Evolutionary conservation across 2,888 invertebrate genomes (phyloP).

Genomic region (Lacanobia oleracea): DNA sequence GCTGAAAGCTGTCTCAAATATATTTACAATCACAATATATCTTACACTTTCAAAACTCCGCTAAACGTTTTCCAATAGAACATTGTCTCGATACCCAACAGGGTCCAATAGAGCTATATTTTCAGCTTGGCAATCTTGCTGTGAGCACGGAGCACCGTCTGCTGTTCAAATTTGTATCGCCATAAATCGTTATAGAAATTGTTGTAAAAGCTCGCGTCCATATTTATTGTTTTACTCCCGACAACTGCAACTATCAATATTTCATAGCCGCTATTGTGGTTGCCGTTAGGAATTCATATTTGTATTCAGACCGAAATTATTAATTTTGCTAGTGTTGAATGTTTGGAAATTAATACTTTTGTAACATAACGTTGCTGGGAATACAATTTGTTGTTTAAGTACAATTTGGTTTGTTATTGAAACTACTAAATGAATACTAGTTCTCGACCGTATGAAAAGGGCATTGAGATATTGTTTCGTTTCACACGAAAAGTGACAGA

Average conservation of each 20-base stretch:
- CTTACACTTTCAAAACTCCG: slow-evolving; percentile 39
- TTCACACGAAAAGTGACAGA: background rate
- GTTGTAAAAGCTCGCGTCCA: slow-evolving; percentile 63
- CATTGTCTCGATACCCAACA: slow-evolving; percentile 26
- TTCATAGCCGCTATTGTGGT: slow-evolving; percentile 63
- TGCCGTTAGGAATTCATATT: slow-evolving; percentile 57
- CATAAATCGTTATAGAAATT: slow-evolving; percentile 81
- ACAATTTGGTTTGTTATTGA: slow-evolving; percentile 10
- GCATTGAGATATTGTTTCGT: slow-evolving; percentile 6
- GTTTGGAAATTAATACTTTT: slow-evolving; percentile 26
- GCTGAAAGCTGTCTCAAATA: background rate
- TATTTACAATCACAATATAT: slow-evolving; percentile 44
- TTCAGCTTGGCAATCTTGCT: slow-evolving; percentile 66
- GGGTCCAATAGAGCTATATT: slow-evolving; percentile 52
- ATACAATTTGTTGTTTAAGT: slow-evolving; percentile 11
- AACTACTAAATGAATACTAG: background rate
- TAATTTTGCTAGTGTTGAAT: slow-evolving; percentile 37
- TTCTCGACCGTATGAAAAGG: background rate
- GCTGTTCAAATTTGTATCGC: slow-evolving; percentile 79
- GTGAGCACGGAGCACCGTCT: slow-evolving; percentile 64
- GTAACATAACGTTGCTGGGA: background rate
- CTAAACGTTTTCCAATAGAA: slow-evolving; percentile 54
- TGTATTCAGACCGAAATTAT: slow-evolving; percentile 31
- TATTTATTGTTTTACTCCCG: slow-evolving; percentile 72
- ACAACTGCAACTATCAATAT: slow-evolving; percentile 66